Conservation (phyloP, 2,113 vertebrate genomes). For the Triplophysa tibetana region DNA sequence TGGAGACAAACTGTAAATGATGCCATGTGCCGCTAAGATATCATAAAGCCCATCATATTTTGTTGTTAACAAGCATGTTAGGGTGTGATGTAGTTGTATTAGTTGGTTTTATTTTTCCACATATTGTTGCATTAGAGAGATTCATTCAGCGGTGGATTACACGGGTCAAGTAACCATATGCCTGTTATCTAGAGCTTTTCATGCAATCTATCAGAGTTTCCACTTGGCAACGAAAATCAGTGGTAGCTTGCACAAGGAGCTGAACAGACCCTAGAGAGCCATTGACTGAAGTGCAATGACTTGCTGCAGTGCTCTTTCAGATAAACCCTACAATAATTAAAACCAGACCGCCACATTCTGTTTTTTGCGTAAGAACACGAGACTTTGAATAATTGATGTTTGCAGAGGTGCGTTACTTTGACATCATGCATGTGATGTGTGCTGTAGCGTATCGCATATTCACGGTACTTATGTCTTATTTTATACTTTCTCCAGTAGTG, state of each 20-base stretch:
- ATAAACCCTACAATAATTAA: slow-evolving; percentile 31
- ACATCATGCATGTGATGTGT: neutral
- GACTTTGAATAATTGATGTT: slow-evolving; percentile 8
- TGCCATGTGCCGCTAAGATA: neutral
- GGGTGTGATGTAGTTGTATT: neutral
- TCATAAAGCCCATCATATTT: neutral
- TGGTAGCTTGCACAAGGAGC: neutral
- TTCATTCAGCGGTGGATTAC: neutral
- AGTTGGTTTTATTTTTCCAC: neutral
- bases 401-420: neutral
- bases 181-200: neutral
- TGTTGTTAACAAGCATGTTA: neutral
- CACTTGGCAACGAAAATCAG: slow-evolving; percentile 4
- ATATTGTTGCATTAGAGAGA: neutral
- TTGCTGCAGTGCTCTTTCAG: slow-evolving; percentile 9
- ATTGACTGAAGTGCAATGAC: slow-evolving; percentile 21
- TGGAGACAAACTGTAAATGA: neutral
- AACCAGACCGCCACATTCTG: neutral
- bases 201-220: neutral
- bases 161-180: neutral
- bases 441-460: neutral
- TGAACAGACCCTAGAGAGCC: slow-evolving; percentile 4
- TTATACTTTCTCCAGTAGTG: neutral
- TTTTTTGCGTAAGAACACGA: neutral
- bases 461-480: neutral